These are phyloP conservation scores for Reinhardtius hippoglossoides DNA, from an alignment of 2,113 vertebrate species.

Conservation along the genomic window DNA sequence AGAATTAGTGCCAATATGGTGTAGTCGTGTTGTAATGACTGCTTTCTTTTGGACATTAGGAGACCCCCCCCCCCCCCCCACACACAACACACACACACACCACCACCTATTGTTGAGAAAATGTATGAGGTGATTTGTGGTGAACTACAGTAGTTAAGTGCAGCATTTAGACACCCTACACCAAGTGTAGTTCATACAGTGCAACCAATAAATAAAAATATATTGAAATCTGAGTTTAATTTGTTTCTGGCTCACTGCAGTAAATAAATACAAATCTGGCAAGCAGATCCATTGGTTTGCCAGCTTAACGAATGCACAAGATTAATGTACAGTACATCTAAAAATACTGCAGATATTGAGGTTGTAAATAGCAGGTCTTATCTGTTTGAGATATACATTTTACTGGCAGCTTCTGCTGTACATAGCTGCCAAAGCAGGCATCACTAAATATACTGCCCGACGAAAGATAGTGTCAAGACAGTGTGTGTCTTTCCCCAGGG, in stretches of 20 bases:
- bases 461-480: no score
- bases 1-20: not conserved
- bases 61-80: no score
- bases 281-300: no score
- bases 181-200: not conserved
- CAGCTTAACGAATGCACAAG: no score
- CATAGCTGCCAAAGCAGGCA: conserved; percentile 12
- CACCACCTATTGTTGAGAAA: not conserved
- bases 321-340: not conserved
- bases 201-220: no score
- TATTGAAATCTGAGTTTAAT: no score
- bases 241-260: no score
- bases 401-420: conserved; percentile 15
- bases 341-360: conserved; percentile 10
- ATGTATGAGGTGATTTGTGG: not conserved
- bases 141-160: not conserved
- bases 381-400: conserved; percentile 11
- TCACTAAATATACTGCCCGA: not conserved
- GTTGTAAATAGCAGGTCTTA: not conserved
- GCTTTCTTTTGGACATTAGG: not conserved
- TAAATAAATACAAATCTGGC: no score
- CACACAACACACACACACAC: no score
- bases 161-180: not conserved
- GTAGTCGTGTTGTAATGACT: not conserved
- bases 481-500: no score